Evolutionary conservation across 2,113 vertebrate genomes (phyloP), one percentile per base, ranked within the genome.

Genomic region (Cariama cristata): DNA sequence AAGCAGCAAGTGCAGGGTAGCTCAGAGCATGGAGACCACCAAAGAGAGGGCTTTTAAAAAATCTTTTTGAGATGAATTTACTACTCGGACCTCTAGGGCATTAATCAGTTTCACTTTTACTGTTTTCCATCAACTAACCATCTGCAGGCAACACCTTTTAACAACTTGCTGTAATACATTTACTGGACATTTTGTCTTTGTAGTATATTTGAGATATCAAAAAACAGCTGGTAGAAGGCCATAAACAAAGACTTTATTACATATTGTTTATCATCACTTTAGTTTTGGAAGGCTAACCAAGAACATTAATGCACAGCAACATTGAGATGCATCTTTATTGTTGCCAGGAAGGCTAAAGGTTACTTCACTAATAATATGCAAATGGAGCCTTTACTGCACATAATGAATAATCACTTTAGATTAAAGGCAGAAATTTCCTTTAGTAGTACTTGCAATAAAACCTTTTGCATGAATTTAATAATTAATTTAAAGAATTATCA

Each of bases 401-500:
- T 98, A 98, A 98, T 98, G 97, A 98, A 98, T 98, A 98, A 98
- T 98, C 96, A 87, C 97, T 96, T 97, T 85, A 98, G 97, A 98
- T 97, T 98, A 98, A 98, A 98, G 96, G 63, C 93, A 97, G 98
- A 98, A 97, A 97, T 98, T 98, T 98, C 94, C 72, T 97, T 97
- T 98, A 97, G 87, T 97, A 93, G 80, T 96, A 91, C 96, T 96
- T 94, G 95, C 96, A 98, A 96, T 98, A 97, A 98, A 98, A 97
- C 79, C 92, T 98, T 98, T 98, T 97, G 87, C 95, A 94, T 94
- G 66, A 92, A 97, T 97, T 98, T 98, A 98, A 98, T 98, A 98
- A 98, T 98, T 98, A 98, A 98, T 98, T 98, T 98, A 96, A 98
- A 97, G 97, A 98, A 98, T 98, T 98, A 97, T 97, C 97, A 97